A percentile compares a stretch with the other conserved stretches of the same genome.
Conservation (phyloP, 2,888 invertebrate species). For the Anorthoa munda region DNA sequence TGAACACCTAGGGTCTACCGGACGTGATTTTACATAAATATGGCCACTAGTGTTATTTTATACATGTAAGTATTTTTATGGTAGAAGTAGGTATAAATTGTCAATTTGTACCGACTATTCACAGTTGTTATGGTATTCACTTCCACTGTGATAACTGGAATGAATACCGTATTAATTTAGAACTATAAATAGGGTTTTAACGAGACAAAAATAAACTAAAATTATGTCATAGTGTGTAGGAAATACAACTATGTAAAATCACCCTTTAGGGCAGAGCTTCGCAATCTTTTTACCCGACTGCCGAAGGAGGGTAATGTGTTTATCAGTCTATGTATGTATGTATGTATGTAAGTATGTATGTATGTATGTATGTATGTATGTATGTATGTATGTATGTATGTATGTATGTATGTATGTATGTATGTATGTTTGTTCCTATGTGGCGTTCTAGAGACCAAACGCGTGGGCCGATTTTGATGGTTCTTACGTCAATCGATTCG, state of each 20-base stretch:
- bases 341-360: too few species aligned
- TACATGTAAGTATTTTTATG: slow-evolving; percentile 34
- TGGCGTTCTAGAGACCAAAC: too few species aligned
- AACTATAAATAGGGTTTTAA: not conserved
- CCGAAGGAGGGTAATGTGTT: too few species aligned
- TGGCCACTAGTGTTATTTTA: not conserved
- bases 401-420: too few species aligned
- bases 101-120: slow-evolving; percentile 1
- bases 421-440: too few species aligned
- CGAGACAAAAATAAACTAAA: not conserved
- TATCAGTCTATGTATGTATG: too few species aligned
- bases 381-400: too few species aligned
- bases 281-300: too few species aligned
- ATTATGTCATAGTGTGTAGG: not conserved
- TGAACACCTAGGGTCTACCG: not conserved
- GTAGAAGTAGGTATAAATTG: not conserved
- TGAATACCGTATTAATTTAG: slow-evolving; percentile 5
- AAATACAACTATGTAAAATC: not conserved
- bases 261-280: too few species aligned
- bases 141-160: slow-evolving; percentile 13
- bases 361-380: too few species aligned
- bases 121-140: slow-evolving; percentile 2
- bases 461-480: too few species aligned
- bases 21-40: slow-evolving; percentile 33
- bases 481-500: too few species aligned